Percentiles rank a stretch among this genome's conserved stretches.
Evolutionary conservation across 2,797 vertebrate genomes (phyloP).

Genomic region (Anisognathus igniventris): DNA sequence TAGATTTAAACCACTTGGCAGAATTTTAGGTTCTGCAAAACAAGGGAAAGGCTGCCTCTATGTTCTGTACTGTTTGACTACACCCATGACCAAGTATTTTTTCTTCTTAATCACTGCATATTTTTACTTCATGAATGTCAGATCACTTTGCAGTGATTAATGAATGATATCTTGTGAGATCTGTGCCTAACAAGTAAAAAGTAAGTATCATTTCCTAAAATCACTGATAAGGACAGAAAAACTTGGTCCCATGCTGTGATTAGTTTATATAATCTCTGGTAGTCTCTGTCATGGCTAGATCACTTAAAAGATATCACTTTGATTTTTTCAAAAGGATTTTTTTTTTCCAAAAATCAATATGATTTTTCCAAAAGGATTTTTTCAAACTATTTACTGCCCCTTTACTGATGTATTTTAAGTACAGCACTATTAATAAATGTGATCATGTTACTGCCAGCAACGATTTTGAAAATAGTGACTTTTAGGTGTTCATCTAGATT

Average conservation of each 20-base stretch:
- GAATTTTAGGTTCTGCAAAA: not conserved
- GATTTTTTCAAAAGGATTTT: not conserved
- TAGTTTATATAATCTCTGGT: not conserved
- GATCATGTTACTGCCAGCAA: not conserved
- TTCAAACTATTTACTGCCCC: not conserved
- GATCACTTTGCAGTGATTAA: not conserved
- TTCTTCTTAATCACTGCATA: not conserved
- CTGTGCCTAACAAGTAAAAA: not conserved
- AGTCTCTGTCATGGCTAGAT: not conserved
- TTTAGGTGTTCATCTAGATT: not conserved
- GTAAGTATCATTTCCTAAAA: not conserved
- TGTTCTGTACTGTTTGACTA: not conserved
- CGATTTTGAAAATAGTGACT: not conserved
- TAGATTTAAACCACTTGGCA: not conserved
- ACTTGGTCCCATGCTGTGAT: not conserved
- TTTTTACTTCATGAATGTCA: not conserved
- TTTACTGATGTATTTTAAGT: not conserved
- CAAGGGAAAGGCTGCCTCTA: fast-evolving
- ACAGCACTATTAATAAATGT: not conserved
- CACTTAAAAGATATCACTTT: not conserved
- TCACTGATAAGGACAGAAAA: not conserved
- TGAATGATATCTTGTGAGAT: not conserved
- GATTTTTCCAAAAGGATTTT: not conserved
- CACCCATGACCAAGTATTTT: not conserved
- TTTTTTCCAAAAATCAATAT: too few species aligned